A percentile compares a stretch with the other conserved stretches of the same genome.
Conservation (phyloP, 2,113 vertebrate genomes). For the Oryzias woworae region DNA sequence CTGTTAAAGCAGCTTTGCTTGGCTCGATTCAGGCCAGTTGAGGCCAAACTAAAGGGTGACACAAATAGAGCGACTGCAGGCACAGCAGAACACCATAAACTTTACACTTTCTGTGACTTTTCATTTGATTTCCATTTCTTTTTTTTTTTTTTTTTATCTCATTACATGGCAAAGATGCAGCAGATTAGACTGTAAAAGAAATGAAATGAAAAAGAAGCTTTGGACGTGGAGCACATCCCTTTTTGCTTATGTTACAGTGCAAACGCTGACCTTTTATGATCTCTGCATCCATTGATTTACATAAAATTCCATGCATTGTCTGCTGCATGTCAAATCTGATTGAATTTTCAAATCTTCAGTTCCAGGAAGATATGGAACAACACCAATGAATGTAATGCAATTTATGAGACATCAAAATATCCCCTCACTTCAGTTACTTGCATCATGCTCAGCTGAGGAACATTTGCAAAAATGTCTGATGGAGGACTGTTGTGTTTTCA, state of each 20-base stretch:
- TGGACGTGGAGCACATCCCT: neutral
- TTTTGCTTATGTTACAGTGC: neutral
- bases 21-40: conserved; percentile 34
- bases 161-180: conserved; percentile 4
- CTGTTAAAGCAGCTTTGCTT: conserved; percentile 60
- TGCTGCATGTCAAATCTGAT: too few relatives aligned
- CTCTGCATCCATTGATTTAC: too few relatives aligned
- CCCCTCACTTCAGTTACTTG: neutral
- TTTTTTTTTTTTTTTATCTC: neutral
- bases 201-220: neutral
- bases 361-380: too few relatives aligned
- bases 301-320: too few relatives aligned
- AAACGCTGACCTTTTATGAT: too few relatives aligned
- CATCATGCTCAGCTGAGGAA: neutral
- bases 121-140: conserved; percentile 24
- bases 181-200: conserved; percentile 18
- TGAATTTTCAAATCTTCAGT: too few relatives aligned
- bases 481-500: neutral
- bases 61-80: conserved; percentile 52
- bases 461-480: neutral
- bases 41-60: conserved; percentile 63
- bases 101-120: conserved; percentile 22
- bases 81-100: conserved; percentile 24
- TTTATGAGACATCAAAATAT: neutral
- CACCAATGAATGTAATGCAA: neutral